These are phyloP conservation scores for Phania funesta DNA, from an alignment of 2,888 invertebrate species.

Conservation along the genomic window DNA sequence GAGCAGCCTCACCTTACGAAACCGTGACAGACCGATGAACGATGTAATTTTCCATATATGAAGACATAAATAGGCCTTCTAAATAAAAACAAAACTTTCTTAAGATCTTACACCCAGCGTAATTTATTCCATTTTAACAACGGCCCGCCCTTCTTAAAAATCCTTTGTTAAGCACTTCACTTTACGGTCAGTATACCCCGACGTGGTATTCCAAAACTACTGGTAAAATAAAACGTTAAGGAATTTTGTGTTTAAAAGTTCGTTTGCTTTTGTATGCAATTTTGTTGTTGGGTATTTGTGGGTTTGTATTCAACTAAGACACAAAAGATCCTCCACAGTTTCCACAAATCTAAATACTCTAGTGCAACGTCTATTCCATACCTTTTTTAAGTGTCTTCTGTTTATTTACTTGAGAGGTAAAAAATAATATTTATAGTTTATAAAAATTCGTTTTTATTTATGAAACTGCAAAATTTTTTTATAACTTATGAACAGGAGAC, in stretches of 20 bases:
- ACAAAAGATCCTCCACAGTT: neutral
- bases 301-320: neutral
- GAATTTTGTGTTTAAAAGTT: neutral
- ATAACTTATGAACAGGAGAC: too few relatives aligned
- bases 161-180: neutral
- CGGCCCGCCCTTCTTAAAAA: too few relatives aligned
- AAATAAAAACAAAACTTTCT: too few relatives aligned
- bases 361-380: neutral
- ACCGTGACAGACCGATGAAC: too few relatives aligned
- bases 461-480: too few relatives aligned
- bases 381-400: neutral
- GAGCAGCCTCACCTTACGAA: too few relatives aligned
- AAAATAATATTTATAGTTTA: too few relatives aligned
- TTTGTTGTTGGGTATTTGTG: slow-evolving; percentile 1
- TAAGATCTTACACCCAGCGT: too few relatives aligned
- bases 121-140: too few relatives aligned
- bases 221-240: neutral
- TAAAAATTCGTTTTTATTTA: too few relatives aligned
- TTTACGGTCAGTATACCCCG: neutral
- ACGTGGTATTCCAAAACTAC: neutral
- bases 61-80: too few relatives aligned
- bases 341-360: neutral
- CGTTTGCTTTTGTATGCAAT: neutral
- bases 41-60: too few relatives aligned
- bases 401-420: neutral